These are phyloP conservation scores for Turnix velox DNA, from an alignment of 2,113 vertebrate species.

Conservation along the genomic window DNA sequence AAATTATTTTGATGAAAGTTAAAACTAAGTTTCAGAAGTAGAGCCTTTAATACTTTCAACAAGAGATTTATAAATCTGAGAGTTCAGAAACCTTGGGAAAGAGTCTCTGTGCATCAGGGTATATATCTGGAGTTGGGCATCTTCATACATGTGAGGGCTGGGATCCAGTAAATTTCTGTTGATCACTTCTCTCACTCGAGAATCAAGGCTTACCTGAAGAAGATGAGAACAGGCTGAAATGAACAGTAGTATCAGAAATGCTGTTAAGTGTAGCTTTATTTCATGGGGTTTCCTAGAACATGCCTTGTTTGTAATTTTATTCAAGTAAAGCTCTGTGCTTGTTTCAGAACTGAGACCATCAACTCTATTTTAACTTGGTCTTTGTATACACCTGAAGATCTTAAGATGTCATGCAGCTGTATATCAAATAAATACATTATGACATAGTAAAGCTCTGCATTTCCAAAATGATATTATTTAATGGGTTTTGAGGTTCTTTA, in stretches of 20 bases:
- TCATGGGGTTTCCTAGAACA: neutral
- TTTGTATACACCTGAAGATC: neutral
- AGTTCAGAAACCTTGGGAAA: conserved; percentile 87
- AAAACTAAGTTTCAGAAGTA: conserved; percentile 77
- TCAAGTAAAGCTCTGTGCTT: neutral
- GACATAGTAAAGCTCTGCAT: neutral
- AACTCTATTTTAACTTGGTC: neutral
- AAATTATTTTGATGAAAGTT: conserved; percentile 24
- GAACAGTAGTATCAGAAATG: neutral
- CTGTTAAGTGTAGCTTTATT: neutral
- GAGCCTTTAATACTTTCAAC: conserved; percentile 77
- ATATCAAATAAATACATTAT: neutral
- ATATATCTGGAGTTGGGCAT: conserved; percentile 84
- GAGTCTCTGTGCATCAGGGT: conserved; percentile 88
- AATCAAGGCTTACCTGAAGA: conserved; percentile 84
- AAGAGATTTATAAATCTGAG: conserved; percentile 82
- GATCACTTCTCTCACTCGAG: conserved; percentile 85
- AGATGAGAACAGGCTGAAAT: conserved; percentile 39
- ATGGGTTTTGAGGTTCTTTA: too few species aligned
- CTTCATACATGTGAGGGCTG: conserved; percentile 82
- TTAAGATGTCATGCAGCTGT: neutral
- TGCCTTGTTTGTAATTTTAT: neutral
- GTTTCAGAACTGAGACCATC: neutral
- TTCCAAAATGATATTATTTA: neutral
- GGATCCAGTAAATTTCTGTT: conserved; percentile 83